Base-by-base conservation (phyloP, 1,140 invertebrate species). In the Frieseomelitta varia region DNA sequence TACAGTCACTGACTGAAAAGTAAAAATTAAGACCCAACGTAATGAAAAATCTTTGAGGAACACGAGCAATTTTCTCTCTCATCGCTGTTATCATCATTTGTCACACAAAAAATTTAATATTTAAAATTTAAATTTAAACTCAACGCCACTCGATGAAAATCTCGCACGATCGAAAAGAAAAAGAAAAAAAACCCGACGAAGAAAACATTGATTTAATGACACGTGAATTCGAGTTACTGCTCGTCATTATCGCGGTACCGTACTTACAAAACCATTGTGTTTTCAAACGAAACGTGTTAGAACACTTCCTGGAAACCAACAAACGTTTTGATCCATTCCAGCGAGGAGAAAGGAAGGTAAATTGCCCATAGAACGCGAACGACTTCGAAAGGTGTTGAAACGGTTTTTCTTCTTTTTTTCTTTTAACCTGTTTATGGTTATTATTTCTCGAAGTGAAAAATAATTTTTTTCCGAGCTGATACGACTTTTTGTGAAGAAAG, bases 311-410 rank as follows among this genome's bases (percentile, higher is more conserved):
- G 34, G 65, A 56, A 72, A n/a, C n/a, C 11, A 14, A 30, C 47
- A 47, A 61, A 71, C 71, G 39, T 74, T 81, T 74, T 27, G n/a
- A 74, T 34, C 27, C n/a, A 63, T 74, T 81, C 39, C 79, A 73
- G 63, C 69, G 69, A 73, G 15, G 79, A 63, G 69, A 81, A 81
- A 74, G 56, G 78, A 58, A 58, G 53, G 10, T 39, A 47, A 69
- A 17, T 61, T 58, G 17, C 1, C 34, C 30, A n/a, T 2, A 21
- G 56, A 73, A 51, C 12, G n/a, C 14, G 6, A 12, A 65, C 21
- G 47, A 12, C 56, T 27, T 24, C 34, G 4, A 56, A 27, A 51
- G 19, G 21, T 4, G 15, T 30, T 2, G 4, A 19, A 19, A 21
- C 12, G n/a, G 10, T 30, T 47, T 14, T 8, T 21, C 24, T 12